These are phyloP conservation scores for Acanthurus lineatus DNA, from an alignment of 2,797 vertebrate genomes.

Conservation along the genomic window DNA sequence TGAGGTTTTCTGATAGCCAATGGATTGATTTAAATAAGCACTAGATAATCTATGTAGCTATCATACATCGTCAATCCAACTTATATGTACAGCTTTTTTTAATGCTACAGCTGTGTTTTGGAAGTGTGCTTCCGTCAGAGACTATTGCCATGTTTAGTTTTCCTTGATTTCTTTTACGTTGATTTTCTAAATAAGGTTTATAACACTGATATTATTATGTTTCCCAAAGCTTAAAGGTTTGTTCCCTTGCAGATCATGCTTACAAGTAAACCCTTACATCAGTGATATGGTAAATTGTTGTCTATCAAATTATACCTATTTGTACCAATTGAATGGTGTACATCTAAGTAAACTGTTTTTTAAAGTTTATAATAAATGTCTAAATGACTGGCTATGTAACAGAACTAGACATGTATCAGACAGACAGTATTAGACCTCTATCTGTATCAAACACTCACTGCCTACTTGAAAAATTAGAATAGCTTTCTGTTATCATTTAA, in stretches of 20 bases:
- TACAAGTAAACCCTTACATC: not conserved
- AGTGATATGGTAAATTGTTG: not conserved
- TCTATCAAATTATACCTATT: not conserved
- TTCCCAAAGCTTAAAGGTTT: not conserved
- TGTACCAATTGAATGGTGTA: not conserved
- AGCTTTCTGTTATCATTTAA: constrained; percentile 64
- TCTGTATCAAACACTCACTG: constrained; percentile 54
- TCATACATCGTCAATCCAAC: not conserved
- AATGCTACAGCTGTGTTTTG: constrained; percentile 12
- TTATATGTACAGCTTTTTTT: not conserved
- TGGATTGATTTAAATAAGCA: not conserved
- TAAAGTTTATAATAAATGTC: constrained; percentile 34
- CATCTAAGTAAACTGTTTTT: constrained; percentile 22
- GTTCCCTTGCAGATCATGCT: not conserved
- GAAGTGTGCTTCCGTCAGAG: not conserved
- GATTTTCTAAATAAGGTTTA: not conserved
- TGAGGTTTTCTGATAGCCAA: not conserved
- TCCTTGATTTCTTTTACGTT: not conserved
- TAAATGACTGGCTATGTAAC: constrained; percentile 26
- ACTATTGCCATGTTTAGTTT: constrained; percentile 4
- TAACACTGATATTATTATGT: not conserved
- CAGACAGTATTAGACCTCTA: constrained; percentile 26
- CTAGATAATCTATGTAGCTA: not conserved
- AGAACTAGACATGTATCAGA: constrained; percentile 28
- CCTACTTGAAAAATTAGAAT: constrained; percentile 65